Evolutionary conservation across 35 echinoderm and acorn worm species (phyloP).

Genomic region (Amphiura filiformis): DNA sequence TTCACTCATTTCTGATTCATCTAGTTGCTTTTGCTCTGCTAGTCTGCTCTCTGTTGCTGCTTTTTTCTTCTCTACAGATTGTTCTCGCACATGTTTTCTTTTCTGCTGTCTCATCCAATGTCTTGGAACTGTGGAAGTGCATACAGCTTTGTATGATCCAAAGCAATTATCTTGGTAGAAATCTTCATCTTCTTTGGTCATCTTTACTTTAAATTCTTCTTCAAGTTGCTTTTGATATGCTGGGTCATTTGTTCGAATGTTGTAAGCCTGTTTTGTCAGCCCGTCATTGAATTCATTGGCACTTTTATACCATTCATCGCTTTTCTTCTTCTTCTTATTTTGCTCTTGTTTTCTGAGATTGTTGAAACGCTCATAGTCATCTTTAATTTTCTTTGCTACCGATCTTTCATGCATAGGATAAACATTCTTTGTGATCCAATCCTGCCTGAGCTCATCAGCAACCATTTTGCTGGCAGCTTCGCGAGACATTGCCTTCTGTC

Average conservation of each 20-base stretch:
- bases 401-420: slow-evolving; percentile 15
- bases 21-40: too few species aligned
- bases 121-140: neutral
- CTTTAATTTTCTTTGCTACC: slow-evolving; percentile 19
- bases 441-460: slow-evolving; percentile 15
- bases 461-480: neutral
- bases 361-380: slow-evolving; percentile 3
- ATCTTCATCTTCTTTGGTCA: slow-evolving; percentile 14
- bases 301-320: slow-evolving; percentile 9
- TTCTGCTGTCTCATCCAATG: neutral
- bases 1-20: too few species aligned
- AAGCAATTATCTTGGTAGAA: slow-evolving; percentile 16
- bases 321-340: slow-evolving; percentile 1
- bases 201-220: slow-evolving; percentile 24
- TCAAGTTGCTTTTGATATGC: slow-evolving; percentile 19
- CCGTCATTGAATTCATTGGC: slow-evolving; percentile 21
- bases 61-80: neutral
- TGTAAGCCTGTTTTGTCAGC: slow-evolving; percentile 12
- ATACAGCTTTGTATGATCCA: neutral
- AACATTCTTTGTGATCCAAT: slow-evolving; percentile 26
- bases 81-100: neutral
- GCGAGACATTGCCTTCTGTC: neutral
- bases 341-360: neutral
- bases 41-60: neutral
- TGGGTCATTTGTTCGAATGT: slow-evolving; percentile 10